Evolutionary conservation across 2,888 invertebrate genomes (phyloP).

Genomic region (Adelognathus sp.): DNA sequence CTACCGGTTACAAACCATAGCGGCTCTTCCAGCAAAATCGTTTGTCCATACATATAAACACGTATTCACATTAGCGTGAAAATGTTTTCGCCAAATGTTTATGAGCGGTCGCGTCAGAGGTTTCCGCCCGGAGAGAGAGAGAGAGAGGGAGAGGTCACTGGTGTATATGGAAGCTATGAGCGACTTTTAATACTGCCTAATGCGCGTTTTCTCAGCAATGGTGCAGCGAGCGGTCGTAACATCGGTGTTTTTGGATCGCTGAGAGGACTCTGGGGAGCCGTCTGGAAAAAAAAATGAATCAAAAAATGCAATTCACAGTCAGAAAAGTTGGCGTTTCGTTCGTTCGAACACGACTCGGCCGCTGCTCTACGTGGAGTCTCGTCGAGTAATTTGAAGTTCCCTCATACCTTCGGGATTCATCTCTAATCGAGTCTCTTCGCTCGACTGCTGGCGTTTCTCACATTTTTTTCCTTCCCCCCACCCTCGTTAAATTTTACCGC

Average conservation of each 20-base stretch:
- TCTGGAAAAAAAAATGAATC: constrained; percentile 7
- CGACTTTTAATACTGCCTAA: constrained; percentile 62
- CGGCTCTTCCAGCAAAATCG: constrained; percentile 23
- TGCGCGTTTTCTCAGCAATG: constrained; percentile 57
- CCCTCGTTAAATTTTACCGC: constrained; percentile 67
- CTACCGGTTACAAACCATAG: constrained; percentile 24
- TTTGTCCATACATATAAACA: background rate
- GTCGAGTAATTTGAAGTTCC: constrained; percentile 66
- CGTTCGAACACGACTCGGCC: constrained; percentile 32
- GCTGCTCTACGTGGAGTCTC: constrained; percentile 54
- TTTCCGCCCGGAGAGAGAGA: constrained; percentile 17
- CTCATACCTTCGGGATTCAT: constrained; percentile 58
- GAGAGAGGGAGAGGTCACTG: constrained; percentile 9
- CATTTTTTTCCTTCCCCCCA: constrained; percentile 32
- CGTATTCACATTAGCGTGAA: background rate
- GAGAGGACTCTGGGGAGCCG: constrained; percentile 34
- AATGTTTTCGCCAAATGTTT: constrained; percentile 57
- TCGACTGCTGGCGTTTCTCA: constrained; percentile 42
- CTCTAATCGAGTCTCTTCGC: constrained; percentile 65
- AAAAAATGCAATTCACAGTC: constrained; percentile 8
- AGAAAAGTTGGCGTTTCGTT: constrained; percentile 59
- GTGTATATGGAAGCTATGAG: constrained; percentile 46
- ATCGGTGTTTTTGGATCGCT: constrained; percentile 37
- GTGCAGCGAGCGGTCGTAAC: constrained; percentile 5
- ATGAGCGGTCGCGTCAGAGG: constrained; percentile 33